phyloP scores from a whole-genome alignment of 2,888 invertebrate species.

The Agonopterix subpropinquella region DNA sequence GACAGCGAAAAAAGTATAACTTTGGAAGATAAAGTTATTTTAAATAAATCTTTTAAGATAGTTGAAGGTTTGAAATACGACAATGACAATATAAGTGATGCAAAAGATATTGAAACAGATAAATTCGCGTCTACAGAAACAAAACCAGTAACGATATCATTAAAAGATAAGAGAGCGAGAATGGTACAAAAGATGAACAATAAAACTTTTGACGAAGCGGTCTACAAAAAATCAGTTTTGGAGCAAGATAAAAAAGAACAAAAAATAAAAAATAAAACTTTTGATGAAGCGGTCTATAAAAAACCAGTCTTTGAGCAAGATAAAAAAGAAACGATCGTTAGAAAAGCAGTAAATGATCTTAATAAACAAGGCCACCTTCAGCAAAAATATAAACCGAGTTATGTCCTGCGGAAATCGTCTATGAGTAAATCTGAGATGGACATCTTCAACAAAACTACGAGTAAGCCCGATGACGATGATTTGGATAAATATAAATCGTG shows the following conservation, averaged over 20 bases:
- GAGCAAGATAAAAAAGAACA: constrained; percentile 1
- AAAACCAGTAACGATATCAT: constrained; percentile 7
- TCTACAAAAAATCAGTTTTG: constrained; percentile 5
- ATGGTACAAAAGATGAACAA: constrained; percentile 23
- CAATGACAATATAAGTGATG: no score
- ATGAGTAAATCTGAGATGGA: constrained; percentile 71
- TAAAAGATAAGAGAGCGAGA: constrained; percentile 41
- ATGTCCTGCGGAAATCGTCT: constrained; percentile 40
- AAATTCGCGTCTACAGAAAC: neutral
- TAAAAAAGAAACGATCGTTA: constrained; percentile 18
- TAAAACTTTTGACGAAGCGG: constrained; percentile 19
- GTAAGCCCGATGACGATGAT: constrained; percentile 31
- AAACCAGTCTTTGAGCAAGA: constrained; percentile 3
- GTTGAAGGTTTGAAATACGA: no score
- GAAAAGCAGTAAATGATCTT: constrained; percentile 21
- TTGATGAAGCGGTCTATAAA: constrained; percentile 14
- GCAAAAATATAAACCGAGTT: constrained; percentile 21
- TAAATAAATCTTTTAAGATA: neutral
- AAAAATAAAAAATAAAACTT: constrained; percentile 23
- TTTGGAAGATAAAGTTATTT: neutral
- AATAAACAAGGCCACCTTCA: constrained; percentile 21
- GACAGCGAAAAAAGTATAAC: constrained; percentile 22
- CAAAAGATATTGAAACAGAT: no score
- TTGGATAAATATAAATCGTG: constrained; percentile 61
- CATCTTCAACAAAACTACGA: constrained; percentile 54